Percentiles rank a stretch among this genome's conserved stretches.
These are phyloP conservation scores for Laticauda laticaudata DNA, from an alignment of 2,113 vertebrate genomes.

Conservation along the genomic window DNA sequence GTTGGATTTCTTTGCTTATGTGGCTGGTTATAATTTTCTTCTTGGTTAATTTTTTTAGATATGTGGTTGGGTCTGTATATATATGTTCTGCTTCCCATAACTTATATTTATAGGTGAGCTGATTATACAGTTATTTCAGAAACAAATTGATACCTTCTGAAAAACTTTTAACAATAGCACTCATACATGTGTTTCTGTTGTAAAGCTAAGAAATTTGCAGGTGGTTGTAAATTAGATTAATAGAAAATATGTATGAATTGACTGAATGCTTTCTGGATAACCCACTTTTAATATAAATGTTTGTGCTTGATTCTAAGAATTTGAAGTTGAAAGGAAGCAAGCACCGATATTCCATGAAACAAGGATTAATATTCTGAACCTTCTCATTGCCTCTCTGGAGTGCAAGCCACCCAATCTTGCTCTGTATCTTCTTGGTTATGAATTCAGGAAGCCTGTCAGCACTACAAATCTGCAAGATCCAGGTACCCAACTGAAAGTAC, in stretches of 20 bases:
- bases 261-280: background rate
- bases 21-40: too few relatives aligned
- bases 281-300: background rate
- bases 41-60: too few relatives aligned
- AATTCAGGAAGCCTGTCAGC: constrained; percentile 92
- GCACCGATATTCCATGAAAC: constrained; percentile 86
- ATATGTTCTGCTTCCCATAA: background rate
- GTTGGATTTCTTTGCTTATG: too few relatives aligned
- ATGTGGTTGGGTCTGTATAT: too few relatives aligned
- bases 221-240: constrained; percentile 5
- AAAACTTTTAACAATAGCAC: background rate
- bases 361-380: constrained; percentile 93
- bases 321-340: constrained; percentile 78
- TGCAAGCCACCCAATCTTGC: constrained; percentile 89
- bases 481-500: constrained; percentile 68
- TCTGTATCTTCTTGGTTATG: constrained; percentile 91
- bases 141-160: background rate
- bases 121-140: background rate
- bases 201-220: background rate
- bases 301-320: constrained; percentile 59
- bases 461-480: constrained; percentile 95
- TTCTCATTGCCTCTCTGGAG: constrained; percentile 94
- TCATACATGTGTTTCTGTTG: background rate
- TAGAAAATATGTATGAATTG: background rate
- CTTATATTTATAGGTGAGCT: background rate